These are phyloP conservation scores for Nematostella vectensis DNA, from an alignment of 92 coral and sea anemone species.

Conservation along the genomic window DNA sequence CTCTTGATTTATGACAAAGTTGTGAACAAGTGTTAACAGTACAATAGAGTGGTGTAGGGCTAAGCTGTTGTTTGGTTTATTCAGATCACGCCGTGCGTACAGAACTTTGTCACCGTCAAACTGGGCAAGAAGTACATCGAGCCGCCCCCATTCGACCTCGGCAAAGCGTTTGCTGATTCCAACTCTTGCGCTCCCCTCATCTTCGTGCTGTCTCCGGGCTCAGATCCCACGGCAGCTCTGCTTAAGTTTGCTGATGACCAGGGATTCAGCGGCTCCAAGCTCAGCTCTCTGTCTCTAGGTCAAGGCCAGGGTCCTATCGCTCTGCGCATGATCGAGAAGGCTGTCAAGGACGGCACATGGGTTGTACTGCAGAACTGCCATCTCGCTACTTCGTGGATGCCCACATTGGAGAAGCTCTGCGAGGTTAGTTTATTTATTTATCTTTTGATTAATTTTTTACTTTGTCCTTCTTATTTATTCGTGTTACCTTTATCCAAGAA, in stretches of 20 bases:
- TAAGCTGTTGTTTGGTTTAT: too few relatives aligned
- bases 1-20: too few relatives aligned
- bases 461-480: too few relatives aligned
- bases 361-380: constrained; percentile 99
- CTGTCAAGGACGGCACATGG: constrained; percentile 97
- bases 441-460: too few relatives aligned
- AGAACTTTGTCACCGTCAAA: constrained; percentile 84
- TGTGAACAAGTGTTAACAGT: too few relatives aligned
- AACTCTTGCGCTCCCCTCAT: constrained; percentile 91
- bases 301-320: constrained; percentile 99
- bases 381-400: constrained; percentile 98
- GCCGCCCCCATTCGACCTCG: constrained; percentile 97
- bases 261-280: constrained; percentile 98
- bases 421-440: too few relatives aligned
- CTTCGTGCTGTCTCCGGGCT: constrained; percentile 94
- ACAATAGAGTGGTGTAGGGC: too few relatives aligned
- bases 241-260: constrained; percentile 99
- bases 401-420: constrained; percentile 93
- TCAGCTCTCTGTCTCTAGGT: constrained; percentile 95
- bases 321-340: constrained; percentile 99
- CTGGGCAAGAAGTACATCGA: constrained; percentile 89
- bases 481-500: too few relatives aligned
- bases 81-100: constrained; percentile 93
- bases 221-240: constrained; percentile 97
- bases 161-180: constrained; percentile 95